phyloP scores from a whole-genome alignment of 2,888 invertebrate genomes.

The Pherbina coryleti region DNA sequence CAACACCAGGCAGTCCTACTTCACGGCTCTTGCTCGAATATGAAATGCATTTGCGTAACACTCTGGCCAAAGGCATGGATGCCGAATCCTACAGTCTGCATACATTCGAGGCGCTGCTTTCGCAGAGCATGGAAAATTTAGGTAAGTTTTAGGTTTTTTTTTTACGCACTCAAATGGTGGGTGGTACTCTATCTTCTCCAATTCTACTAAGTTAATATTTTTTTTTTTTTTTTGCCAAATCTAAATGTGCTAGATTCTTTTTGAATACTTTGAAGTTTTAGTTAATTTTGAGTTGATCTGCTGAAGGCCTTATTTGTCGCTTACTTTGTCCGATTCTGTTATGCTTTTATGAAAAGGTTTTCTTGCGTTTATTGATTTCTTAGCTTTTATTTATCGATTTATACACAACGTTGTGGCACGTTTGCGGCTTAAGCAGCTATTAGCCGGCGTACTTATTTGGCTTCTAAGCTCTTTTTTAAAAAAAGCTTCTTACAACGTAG shows the following conservation, averaged over 20 bases:
- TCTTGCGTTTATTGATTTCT: too few species aligned
- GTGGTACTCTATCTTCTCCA: neutral
- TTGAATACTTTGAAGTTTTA: neutral
- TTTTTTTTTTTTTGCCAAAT: neutral
- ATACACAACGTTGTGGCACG: too few species aligned
- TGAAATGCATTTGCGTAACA: slow-evolving; percentile 93
- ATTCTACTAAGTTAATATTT: neutral
- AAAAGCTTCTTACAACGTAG: too few species aligned
- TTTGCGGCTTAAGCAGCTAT: too few species aligned
- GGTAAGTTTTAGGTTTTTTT: slow-evolving; percentile 72
- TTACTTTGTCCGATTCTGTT: neutral
- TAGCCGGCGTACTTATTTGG: too few species aligned
- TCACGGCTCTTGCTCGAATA: slow-evolving; percentile 89
- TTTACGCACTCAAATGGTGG: neutral
- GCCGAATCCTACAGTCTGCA: slow-evolving; percentile 95
- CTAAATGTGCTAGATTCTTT: slow-evolving; percentile 1
- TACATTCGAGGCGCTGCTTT: slow-evolving; percentile 91
- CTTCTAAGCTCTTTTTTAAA: too few species aligned
- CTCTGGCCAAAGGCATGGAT: slow-evolving; percentile 94
- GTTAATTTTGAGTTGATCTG: neutral
- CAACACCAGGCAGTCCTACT: slow-evolving; percentile 86
- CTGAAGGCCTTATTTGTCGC: neutral
- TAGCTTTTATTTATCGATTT: too few species aligned
- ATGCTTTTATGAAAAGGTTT: too few species aligned
- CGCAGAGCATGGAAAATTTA: slow-evolving; percentile 95